A percentile compares a stretch with the other conserved stretches of the same genome.
phyloP scores from a whole-genome alignment of 2,113 vertebrate species.

The Cyprichromis sp. region DNA sequence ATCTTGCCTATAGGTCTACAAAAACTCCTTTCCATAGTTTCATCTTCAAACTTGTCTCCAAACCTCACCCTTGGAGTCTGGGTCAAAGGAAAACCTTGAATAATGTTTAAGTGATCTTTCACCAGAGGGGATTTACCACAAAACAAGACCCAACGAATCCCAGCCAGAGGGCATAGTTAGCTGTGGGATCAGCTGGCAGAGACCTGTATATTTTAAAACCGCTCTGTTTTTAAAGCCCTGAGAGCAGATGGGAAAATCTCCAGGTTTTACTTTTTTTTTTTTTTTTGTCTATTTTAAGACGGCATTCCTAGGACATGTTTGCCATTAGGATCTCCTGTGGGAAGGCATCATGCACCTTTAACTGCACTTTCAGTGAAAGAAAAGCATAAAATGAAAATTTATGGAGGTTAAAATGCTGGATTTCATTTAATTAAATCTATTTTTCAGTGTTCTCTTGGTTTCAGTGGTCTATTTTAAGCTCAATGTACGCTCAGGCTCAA shows the following conservation, averaged over 20 bases:
- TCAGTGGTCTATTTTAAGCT: background rate
- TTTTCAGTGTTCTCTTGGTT: background rate
- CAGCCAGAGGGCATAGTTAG: background rate
- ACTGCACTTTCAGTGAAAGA: background rate
- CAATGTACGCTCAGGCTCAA: fast-evolving
- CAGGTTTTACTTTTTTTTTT: background rate
- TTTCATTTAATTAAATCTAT: background rate
- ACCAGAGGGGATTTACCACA: background rate
- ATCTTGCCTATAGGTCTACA: background rate
- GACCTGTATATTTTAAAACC: background rate
- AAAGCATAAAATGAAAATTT: background rate
- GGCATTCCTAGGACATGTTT: background rate
- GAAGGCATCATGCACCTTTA: background rate
- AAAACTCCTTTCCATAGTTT: background rate
- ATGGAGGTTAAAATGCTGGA: background rate
- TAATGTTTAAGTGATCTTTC: background rate
- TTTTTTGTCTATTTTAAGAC: background rate
- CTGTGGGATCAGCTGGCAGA: background rate
- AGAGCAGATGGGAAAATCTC: background rate
- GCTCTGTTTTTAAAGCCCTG: background rate
- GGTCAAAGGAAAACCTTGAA: background rate
- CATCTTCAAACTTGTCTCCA: background rate
- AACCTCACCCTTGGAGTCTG: background rate
- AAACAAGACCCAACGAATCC: slow-evolving; percentile 21
- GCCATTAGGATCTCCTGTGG: background rate